Base-by-base conservation (phyloP, 2,888 invertebrate species). In the Troilus luridus region DNA sequence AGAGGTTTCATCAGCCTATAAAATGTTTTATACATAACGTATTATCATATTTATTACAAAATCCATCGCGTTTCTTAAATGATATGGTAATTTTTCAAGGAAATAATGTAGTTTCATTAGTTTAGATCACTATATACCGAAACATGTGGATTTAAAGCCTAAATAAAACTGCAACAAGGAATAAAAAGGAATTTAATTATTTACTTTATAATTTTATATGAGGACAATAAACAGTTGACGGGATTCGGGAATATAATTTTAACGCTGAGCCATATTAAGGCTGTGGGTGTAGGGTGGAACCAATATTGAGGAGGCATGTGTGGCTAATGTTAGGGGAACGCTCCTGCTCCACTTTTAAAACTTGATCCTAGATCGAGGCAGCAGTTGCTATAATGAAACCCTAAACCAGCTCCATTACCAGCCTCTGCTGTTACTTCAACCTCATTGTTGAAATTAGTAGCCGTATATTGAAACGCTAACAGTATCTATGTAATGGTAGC, bases 241-340 rank as follows among this genome's bases (percentile, higher is more conserved):
- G 64, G 60, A 88, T 88, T 88, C 54, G 8, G 54, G 88, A 88
- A 60, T 88, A 59, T 64, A 88, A 88, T 88, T 88, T 88, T 88
- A 88, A 88, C 88, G 88, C 64, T 11, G 62, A 60, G 60, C 60
- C 88, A 88, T 88, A 88, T 88, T 62, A 64, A 54, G 88, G 58
- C 27, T 88, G 9, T 60, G 27, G 88, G 88, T 27, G 62, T 88
- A 27, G 88, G 88, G 24, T 62, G 21, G 62, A 88, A 64, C 88
- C 88, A 88, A 88, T 88, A 88, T 88, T 54, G 62, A 64, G 62
- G 88, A 88, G 64, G 88, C 88, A 88, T 88, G 56, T 88, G 88
- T 88, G 88, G 88, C 62, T 88, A 88, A 88, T 88, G 88, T 60
- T 88, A 60, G 62, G 60, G 62, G 60, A 64, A 64, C 62, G 62